A percentile compares a stretch with the other conserved stretches of the same genome.
These are phyloP conservation scores for Diachasmimorpha longicaudata DNA, from an alignment of 1,140 invertebrate species.

Conservation along the genomic window DNA sequence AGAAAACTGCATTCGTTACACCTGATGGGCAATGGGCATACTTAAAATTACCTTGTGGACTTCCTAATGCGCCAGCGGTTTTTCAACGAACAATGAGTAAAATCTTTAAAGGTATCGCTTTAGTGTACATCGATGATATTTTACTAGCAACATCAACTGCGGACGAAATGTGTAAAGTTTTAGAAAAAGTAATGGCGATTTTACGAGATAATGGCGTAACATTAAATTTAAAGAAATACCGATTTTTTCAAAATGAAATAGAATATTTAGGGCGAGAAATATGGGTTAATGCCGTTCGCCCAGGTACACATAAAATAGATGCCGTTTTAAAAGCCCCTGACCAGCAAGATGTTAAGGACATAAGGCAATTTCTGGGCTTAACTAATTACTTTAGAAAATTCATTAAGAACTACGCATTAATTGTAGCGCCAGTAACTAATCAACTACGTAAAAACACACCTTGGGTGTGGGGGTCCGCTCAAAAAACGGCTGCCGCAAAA, in stretches of 20 bases:
- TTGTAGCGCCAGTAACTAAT: conserved; percentile 33
- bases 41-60: conserved; percentile 56
- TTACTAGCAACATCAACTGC: conserved; percentile 26
- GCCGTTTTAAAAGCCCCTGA: conserved; percentile 45
- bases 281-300: conserved; percentile 22
- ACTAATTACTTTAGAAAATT: conserved; percentile 48
- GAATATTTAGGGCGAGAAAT: conserved; percentile 45
- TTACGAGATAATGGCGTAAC: conserved; percentile 30
- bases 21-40: conserved; percentile 55
- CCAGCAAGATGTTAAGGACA: conserved; percentile 40
- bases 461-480: neutral
- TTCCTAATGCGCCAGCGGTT: conserved; percentile 48
- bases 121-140: conserved; percentile 39
- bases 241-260: conserved; percentile 34
- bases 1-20: conserved; percentile 58
- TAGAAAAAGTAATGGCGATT: conserved; percentile 25
- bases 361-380: conserved; percentile 45
- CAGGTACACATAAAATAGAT: conserved; percentile 42
- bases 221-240: conserved; percentile 36
- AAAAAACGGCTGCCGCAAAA: neutral
- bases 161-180: conserved; percentile 23
- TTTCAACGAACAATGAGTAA: conserved; percentile 46
- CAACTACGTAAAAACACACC: neutral
- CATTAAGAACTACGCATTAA: conserved; percentile 37
- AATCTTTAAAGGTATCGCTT: conserved; percentile 5